These are phyloP conservation scores for Petrocephalus schoutedeni DNA, from an alignment of 2,797 vertebrate genomes.

Conservation along the genomic window DNA sequence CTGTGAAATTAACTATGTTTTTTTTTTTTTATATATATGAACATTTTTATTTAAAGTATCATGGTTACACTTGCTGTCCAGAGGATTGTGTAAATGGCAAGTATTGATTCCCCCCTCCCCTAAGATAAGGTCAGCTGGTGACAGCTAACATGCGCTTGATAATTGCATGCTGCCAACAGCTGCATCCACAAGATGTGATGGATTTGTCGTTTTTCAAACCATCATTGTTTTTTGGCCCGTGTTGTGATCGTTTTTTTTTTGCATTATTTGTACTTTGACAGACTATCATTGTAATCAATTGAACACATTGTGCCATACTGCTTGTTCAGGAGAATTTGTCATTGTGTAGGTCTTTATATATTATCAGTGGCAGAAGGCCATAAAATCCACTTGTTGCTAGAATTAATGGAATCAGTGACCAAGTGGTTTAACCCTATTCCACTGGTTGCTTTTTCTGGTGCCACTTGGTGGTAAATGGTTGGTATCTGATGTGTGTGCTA, in stretches of 20 bases:
- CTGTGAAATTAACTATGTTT: background rate
- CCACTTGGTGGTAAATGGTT: background rate
- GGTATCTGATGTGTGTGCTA: background rate
- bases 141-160: background rate
- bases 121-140: background rate
- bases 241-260: background rate
- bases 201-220: background rate
- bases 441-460: background rate
- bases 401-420: background rate
- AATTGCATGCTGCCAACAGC: background rate
- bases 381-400: background rate
- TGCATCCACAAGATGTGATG: background rate
- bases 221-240: background rate
- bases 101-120: background rate
- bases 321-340: slow-evolving; percentile 1
- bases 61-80: background rate
- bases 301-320: background rate
- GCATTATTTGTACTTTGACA: background rate
- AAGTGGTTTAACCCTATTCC: background rate
- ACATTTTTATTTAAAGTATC: background rate
- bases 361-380: background rate
- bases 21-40: background rate
- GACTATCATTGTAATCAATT: background rate
- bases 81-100: background rate
- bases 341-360: background rate